Evolutionary conservation across 2,113 vertebrate species (phyloP).

Genomic region (Podarcis muralis): DNA sequence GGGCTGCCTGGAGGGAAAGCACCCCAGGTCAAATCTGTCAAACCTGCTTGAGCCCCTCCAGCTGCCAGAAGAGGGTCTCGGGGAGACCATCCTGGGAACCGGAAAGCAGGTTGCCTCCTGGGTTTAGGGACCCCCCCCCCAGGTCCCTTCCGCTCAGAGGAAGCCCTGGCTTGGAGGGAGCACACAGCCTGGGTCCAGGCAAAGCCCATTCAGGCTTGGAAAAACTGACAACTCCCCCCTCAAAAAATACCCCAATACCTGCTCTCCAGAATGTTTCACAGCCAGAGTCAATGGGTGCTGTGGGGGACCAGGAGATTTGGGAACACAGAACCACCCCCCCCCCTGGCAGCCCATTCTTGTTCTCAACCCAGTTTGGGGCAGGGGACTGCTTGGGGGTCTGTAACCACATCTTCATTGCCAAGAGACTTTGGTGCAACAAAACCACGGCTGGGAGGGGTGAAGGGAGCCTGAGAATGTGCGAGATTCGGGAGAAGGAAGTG

Average conservation of each 20-base stretch:
- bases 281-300: slow-evolving; percentile 11
- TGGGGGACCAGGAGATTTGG: background rate
- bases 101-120: background rate
- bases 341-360: background rate
- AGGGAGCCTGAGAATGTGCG: background rate
- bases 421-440: background rate
- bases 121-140: background rate
- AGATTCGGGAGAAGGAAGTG: background rate
- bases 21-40: too few relatives aligned
- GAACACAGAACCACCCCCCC: background rate
- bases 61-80: background rate
- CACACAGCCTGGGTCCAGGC: background rate
- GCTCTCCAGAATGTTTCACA: slow-evolving; percentile 24
- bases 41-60: too few relatives aligned
- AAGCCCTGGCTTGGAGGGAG: background rate
- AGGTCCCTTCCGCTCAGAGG: background rate
- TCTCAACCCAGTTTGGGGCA: background rate
- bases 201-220: background rate
- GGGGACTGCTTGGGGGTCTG: too few relatives aligned
- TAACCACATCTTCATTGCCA: background rate
- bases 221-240: slow-evolving; percentile 7
- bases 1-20: background rate
- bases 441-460: background rate
- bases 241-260: slow-evolving; percentile 18
- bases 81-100: background rate